Evolutionary conservation across 1,140 invertebrate species (phyloP).

Genomic region (Caenorhabditis latens): DNA sequence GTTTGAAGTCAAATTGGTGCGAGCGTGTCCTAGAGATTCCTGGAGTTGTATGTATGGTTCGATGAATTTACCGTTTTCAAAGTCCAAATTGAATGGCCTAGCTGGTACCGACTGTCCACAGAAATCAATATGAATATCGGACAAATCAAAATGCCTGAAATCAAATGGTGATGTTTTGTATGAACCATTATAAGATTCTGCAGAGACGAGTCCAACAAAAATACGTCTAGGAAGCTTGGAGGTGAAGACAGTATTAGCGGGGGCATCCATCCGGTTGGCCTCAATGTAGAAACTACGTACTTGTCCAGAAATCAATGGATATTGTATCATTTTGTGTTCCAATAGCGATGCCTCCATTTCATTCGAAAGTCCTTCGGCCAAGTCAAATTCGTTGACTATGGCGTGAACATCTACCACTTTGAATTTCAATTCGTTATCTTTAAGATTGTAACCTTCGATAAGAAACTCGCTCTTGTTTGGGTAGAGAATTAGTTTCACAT

Average conservation of each 20-base stretch:
- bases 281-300: background rate
- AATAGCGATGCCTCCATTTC: background rate
- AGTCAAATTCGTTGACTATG: background rate
- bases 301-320: background rate
- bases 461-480: background rate
- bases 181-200: background rate
- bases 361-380: background rate
- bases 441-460: background rate
- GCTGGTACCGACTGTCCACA: background rate
- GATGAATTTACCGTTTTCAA: background rate
- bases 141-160: no score
- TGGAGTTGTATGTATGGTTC: background rate
- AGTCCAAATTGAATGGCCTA: background rate
- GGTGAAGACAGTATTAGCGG: background rate
- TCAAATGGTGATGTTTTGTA: background rate
- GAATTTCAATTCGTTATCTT: background rate
- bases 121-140: background rate
- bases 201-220: background rate
- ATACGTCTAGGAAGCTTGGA: background rate
- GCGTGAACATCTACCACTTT: background rate
- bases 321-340: constrained; percentile 4
- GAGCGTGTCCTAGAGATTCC: background rate
- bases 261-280: background rate
- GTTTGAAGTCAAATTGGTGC: background rate
- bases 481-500: background rate